Evolutionary conservation across 2,888 invertebrate species (phyloP), one percentile per base, ranked within the genome.

Genomic region (Platycnemis pennipes): DNA sequence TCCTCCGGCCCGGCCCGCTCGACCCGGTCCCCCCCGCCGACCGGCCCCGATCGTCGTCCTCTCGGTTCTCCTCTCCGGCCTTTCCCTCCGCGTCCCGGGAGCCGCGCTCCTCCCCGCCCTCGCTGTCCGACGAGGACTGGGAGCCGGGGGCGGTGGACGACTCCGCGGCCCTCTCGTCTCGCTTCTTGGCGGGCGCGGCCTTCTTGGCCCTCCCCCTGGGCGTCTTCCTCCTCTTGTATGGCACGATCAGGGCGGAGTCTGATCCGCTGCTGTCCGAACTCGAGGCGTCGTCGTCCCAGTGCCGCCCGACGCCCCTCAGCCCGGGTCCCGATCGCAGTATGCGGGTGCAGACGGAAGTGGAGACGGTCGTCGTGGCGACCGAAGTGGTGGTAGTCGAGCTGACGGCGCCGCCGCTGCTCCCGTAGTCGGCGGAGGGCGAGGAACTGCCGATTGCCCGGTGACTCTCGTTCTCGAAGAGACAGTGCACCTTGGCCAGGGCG

Each of bases 401-500:
- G 69, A 44, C 46, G 77, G 49, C 44, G 0, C 46, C 53, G 0
- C 46, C 53, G 2, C 56, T 87, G 56, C 94, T 49, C 4, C 53
- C 94, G 4, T 56, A 49, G 22, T 45, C 94, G 8, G 45, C 87
- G 3, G 42, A 46, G 3, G 85, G 45, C 16, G 85, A 49, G 13
- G 87, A 94, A 2, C 46, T 49, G 0, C 45, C 97, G 96, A 85
- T 97, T 97, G 88, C 97, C 95, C 44, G 97, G 31, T 69, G 94
- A 94, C 98, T 98, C 96, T 99, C 99, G 96, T 99, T 99, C 96
- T 99, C 99, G 96, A 99, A 99, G 45, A 99, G 97, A 96, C 99
- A 99, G 96, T 99, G 99, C 2, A 99, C 99, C 97, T 99, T 99
- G 46, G 99, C 99, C 95, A 98, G 96, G 0, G 99, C 99, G 96